Percentiles rank a stretch among this genome's conserved stretches.
Conservation (phyloP, 2,797 vertebrate species). For the Pseudomugil tenellus region DNA sequence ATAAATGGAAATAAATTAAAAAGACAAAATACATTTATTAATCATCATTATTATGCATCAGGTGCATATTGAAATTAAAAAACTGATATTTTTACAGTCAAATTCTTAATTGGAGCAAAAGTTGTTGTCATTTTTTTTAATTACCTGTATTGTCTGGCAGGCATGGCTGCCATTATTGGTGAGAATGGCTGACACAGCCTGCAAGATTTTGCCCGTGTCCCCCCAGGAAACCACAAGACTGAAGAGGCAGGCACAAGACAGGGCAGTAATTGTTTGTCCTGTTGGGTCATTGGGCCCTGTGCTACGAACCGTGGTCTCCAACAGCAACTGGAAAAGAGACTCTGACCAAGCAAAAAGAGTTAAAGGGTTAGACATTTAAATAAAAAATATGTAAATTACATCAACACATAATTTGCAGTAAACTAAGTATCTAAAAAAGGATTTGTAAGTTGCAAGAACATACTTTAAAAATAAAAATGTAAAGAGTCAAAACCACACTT, state of each 20-base stretch:
- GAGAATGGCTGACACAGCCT: constrained; percentile 97
- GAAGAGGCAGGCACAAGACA: constrained; percentile 98
- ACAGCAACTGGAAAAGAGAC: constrained; percentile 95
- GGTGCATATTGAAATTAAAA: background rate
- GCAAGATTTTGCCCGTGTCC: constrained; percentile 95
- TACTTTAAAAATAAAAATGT: background rate
- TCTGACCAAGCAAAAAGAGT: constrained; percentile 73
- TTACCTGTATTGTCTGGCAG: constrained; percentile 97
- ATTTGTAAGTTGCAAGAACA: background rate
- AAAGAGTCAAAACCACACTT: constrained; percentile 4
- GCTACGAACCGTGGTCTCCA: constrained; percentile 97
- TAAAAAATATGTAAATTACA: constrained; percentile 7
- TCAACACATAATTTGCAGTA: background rate
- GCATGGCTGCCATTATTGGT: constrained; percentile 99
- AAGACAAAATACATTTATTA: background rate
- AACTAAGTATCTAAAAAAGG: background rate
- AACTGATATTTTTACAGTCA: background rate
- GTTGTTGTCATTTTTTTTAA: background rate
- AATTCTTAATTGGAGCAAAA: background rate
- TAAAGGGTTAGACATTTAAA: background rate
- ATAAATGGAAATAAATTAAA: too few species aligned
- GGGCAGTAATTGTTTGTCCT: constrained; percentile 94
- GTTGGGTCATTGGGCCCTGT: constrained; percentile 95
- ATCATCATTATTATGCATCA: background rate
- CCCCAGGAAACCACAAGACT: constrained; percentile 98